Conservation (phyloP, 2,113 vertebrate species). For the Varanus komodoensis region DNA sequence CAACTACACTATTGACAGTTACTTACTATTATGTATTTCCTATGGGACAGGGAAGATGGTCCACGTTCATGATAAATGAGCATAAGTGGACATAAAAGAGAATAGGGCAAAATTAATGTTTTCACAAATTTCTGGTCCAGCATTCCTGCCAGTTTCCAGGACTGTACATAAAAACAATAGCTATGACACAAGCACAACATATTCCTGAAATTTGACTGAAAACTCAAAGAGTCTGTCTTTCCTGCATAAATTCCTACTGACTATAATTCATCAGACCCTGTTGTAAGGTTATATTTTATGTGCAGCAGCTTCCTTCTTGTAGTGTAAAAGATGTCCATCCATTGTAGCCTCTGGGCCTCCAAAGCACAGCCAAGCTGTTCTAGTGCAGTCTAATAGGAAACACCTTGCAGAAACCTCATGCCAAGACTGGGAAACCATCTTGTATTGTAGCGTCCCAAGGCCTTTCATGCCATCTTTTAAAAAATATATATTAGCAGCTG, state of each 20-base stretch:
- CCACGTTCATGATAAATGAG: neutral
- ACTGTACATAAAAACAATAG: slow-evolving; percentile 27
- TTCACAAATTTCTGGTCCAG: neutral
- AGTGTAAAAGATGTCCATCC: slow-evolving; percentile 4
- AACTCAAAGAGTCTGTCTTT: slow-evolving; percentile 34
- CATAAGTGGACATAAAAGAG: neutral
- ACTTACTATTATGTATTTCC: no score
- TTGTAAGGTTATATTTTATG: slow-evolving; percentile 11
- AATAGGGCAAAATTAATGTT: neutral
- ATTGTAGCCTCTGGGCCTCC: neutral
- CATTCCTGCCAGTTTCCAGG: slow-evolving; percentile 18
- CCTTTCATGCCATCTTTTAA: neutral
- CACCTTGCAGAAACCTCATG: neutral
- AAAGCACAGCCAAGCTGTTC: neutral
- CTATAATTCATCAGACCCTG: slow-evolving; percentile 35
- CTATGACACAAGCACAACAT: slow-evolving; percentile 6
- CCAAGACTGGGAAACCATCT: neutral
- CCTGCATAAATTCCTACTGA: slow-evolving; percentile 34
- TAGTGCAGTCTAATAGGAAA: neutral
- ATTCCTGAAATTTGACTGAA: slow-evolving; percentile 43
- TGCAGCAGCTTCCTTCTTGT: slow-evolving; percentile 13
- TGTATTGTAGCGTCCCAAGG: neutral
- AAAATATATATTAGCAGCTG: no score
- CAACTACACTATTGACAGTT: neutral
- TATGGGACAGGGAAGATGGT: neutral